phyloP scores from a whole-genome alignment of 2,888 invertebrate genomes.

The Apamea crenata region DNA sequence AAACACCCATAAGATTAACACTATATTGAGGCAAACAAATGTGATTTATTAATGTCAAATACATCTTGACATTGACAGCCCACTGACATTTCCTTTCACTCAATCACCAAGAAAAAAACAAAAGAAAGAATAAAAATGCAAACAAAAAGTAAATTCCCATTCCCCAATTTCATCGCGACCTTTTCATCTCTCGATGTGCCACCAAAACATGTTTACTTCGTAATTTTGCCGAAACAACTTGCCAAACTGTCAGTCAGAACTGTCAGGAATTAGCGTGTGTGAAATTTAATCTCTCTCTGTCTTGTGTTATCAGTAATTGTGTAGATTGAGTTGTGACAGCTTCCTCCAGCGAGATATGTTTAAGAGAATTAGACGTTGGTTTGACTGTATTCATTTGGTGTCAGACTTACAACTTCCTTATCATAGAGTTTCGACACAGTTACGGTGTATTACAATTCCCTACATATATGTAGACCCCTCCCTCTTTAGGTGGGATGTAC shows the following conservation, averaged over 20 bases:
- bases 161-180: conserved; percentile 5
- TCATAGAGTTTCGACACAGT: not conserved
- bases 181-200: conserved; percentile 33
- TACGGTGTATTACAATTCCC: not conserved
- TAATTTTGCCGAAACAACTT: conserved; percentile 30
- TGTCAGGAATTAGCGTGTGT: conserved; percentile 45
- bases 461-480: not conserved
- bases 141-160: conserved; percentile 18
- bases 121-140: conserved; percentile 13
- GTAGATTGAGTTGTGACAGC: conserved; percentile 27
- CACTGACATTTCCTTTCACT: conserved; percentile 25
- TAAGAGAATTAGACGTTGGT: not conserved
- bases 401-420: not conserved
- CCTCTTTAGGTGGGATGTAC: not conserved
- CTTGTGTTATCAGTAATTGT: conserved; percentile 42
- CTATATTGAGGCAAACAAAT: not conserved
- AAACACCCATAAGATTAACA: not conserved
- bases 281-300: conserved; percentile 50
- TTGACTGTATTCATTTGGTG: not conserved
- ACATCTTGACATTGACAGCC: conserved; percentile 49
- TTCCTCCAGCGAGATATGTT: conserved; percentile 6
- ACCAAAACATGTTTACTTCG: conserved; percentile 54
- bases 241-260: conserved; percentile 51
- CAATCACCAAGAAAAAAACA: conserved; percentile 7
- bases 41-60: conserved; percentile 39